Evolutionary conservation across 2,113 vertebrate genomes (phyloP).

Genomic region (Protobothrops mucrosquamatus): DNA sequence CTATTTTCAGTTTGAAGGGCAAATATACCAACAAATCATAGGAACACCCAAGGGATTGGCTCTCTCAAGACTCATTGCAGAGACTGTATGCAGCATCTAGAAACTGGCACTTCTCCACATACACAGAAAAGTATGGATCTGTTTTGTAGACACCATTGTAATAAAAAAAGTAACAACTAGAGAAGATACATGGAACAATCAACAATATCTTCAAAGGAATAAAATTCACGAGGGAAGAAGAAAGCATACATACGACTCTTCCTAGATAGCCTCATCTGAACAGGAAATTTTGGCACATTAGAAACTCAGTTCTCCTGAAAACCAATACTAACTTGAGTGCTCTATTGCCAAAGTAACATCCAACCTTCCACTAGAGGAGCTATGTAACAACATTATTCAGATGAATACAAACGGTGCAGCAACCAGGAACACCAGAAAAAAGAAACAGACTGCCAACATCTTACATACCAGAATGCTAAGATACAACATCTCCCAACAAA

Average conservation of each 20-base stretch:
- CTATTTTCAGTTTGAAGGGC: neutral
- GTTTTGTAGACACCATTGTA: neutral
- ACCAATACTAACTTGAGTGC: neutral
- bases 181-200: neutral
- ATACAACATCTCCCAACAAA: neutral
- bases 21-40: neutral
- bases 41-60: neutral
- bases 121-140: neutral
- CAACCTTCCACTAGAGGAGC: neutral
- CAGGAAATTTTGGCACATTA: neutral
- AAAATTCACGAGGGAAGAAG: neutral
- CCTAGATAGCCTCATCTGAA: neutral
- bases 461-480: neutral
- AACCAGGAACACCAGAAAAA: neutral
- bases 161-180: neutral
- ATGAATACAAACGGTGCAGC: neutral
- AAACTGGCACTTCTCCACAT: neutral
- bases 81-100: neutral
- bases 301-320: neutral
- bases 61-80: neutral
- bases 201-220: neutral
- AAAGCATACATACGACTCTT: neutral
- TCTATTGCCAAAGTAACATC: neutral
- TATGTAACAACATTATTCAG: neutral
- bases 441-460: neutral